These are phyloP conservation scores for Aphis gossypii DNA, from an alignment of 1,140 invertebrate genomes.

Conservation along the genomic window DNA sequence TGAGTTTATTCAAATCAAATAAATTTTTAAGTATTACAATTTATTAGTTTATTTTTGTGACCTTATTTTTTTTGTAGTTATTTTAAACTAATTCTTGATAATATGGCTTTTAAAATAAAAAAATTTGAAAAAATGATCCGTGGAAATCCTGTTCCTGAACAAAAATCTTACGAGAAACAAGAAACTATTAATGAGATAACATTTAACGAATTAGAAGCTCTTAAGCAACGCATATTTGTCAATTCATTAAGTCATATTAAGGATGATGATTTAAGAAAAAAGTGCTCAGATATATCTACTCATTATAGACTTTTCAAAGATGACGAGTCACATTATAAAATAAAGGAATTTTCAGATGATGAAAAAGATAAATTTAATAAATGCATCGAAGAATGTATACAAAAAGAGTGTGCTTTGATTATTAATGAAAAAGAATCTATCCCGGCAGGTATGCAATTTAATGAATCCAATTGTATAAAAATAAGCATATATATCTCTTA, in stretches of 20 bases:
- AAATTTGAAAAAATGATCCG: constrained; percentile 42
- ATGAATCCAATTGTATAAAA: background rate
- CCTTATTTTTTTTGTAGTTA: too few species aligned
- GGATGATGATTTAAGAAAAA: background rate
- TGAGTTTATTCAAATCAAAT: background rate
- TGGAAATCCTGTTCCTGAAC: background rate
- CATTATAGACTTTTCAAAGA: constrained; percentile 45
- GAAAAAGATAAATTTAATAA: constrained; percentile 34
- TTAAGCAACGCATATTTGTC: constrained; percentile 29
- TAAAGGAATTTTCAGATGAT: background rate
- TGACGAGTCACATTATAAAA: background rate
- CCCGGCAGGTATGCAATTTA: background rate
- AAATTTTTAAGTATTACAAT: background rate
- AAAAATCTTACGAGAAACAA: background rate
- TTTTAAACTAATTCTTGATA: background rate
- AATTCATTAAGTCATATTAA: constrained; percentile 28
- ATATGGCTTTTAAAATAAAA: constrained; percentile 28
- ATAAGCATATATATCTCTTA: background rate
- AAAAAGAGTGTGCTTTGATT: background rate
- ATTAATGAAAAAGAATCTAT: constrained; percentile 43
- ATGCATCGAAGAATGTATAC: background rate
- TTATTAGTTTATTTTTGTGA: background rate
- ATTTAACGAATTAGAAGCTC: background rate
- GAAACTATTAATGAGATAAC: background rate
- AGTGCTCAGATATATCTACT: constrained; percentile 14